Base-by-base conservation (phyloP, 2,888 invertebrate genomes). In the Parapristionchus giblindavisi region DNA sequence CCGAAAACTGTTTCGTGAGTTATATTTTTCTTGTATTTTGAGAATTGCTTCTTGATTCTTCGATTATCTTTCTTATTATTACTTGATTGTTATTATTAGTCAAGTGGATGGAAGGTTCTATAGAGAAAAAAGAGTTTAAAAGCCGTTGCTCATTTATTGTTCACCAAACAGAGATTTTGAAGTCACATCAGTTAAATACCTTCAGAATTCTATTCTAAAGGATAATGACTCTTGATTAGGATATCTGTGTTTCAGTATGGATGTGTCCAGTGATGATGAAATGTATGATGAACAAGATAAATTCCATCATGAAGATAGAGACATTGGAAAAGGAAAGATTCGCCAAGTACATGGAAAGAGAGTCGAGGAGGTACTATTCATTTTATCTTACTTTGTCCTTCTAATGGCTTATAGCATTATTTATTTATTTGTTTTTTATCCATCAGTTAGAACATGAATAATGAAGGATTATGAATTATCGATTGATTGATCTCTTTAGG, bases 211-310 rank as follows among this genome's bases (percentile, higher is more conserved):
- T 29, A 32, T 14, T 56, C 29, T 3, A 6, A 29, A 14, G 3
- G 21, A 32, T 32, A 56, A 32, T n/a, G 17, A 34, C 34, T 34
- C 21, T 34, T 11, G 21, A 27, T 60, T 6, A 34, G 34, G 21
- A 6, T 6, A n/a, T 5, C 29, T 63, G 5, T 0, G 27, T 4
- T 65, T 52, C 54, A 71, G 70, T 27, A 81, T 81, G 61, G 75
- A 79, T 6, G 74, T 81, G 38, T 81, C 80, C 63, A 80, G 79
- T 38, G 79, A 83, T 21, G 85, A 83, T 32, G 83, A 84, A 11
- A 58, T 85, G 24, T 81, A 80, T 40, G 85, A 85, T 73, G 85
- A 84, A 75, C 77, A 86, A 38, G 84, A 84, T 48, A 76, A 79
- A 8, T 84, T 84, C 58, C 84, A 86, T 77, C 79, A 80, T 34